Conservation (phyloP, 1,140 invertebrate species). For the Zophobas morio region DNA sequence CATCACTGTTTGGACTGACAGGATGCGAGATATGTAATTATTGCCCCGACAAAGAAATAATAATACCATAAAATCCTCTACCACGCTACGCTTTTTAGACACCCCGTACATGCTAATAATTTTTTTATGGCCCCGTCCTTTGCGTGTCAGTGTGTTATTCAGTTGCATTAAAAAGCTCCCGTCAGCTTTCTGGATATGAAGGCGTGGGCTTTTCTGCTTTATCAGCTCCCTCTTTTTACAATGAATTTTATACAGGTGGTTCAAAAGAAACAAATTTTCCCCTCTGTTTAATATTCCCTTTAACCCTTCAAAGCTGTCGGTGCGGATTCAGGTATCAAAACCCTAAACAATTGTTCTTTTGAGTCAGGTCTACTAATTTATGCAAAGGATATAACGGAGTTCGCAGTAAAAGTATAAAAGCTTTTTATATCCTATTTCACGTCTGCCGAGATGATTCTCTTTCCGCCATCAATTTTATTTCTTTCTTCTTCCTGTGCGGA, state of each 20-base stretch:
- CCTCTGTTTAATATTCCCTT: conserved; percentile 11
- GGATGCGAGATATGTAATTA: too few species aligned
- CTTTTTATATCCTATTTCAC: conserved; percentile 26
- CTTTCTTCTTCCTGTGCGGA: conserved; percentile 29
- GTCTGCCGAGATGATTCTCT: conserved; percentile 14
- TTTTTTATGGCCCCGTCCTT: conserved; percentile 13
- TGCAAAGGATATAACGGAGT: conserved; percentile 14
- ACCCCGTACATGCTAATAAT: conserved; percentile 9
- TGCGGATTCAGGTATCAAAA: conserved; percentile 4
- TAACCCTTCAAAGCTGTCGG: neutral
- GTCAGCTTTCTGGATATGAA: conserved; percentile 14
- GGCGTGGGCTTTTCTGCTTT: conserved; percentile 17
- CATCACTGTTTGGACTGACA: too few species aligned
- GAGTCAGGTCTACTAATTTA: conserved; percentile 11
- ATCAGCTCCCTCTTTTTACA: conserved; percentile 8
- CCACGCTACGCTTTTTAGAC: too few species aligned
- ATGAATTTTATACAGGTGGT: conserved; percentile 29
- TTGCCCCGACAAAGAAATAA: too few species aligned
- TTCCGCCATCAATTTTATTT: conserved; percentile 27
- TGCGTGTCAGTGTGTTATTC: neutral
- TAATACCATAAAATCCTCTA: too few species aligned
- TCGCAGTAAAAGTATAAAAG: conserved; percentile 9
- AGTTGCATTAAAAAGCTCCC: conserved; percentile 10
- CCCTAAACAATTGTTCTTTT: conserved; percentile 14
- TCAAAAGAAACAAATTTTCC: conserved; percentile 12